Evolutionary conservation across 2,113 vertebrate genomes (phyloP), one percentile per base, ranked within the genome.

Genomic region (Marmota flaviventris): DNA sequence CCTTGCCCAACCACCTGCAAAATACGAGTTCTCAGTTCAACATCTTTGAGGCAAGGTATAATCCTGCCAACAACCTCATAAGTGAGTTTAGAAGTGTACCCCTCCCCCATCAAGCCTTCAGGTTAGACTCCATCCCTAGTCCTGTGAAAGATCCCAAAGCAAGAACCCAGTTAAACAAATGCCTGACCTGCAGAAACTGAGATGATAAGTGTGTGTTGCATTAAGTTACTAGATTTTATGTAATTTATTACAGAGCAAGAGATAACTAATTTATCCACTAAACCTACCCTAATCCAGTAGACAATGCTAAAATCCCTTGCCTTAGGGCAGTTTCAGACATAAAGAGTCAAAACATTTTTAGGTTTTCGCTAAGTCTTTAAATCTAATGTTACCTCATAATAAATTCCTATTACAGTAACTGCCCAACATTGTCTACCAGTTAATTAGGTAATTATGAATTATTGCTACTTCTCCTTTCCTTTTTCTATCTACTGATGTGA

Each of bases 371-470:
- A 69, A n/a, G 45, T 69, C 63, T 53, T 97, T 67, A 93, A 84
- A 39, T 42, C 2, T 69, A 81, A 42, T 45, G 25, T 84, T 75
- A 81, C 14, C 14, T 45, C 5, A 8, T 27, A 87, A 86, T 77
- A 82, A 89, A 87, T 51, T 34, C 8, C 13, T 58, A 22, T 79
- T 75, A 93, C 7, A 88, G 32, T 39, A 96, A 67, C 20, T 32
- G 13, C 14, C 25, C 8, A 82, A 72, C 0, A n/a, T 29, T 70
- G 53, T 82, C 29, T 83, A 34, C 32, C 51, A 51, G 4, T 17
- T 89, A 79, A 79, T 88, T 88, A 89, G 86, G 10, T 79, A 76
- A 61, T 72, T 84, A 75, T 72, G 45, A 91, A 84, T 73, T 58
- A 85, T 20, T 95, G 42, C 34, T 75, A n/a, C 10, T 58, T 91